phyloP scores from a whole-genome alignment of 2,888 invertebrate species.

The Leucoma salicis region DNA sequence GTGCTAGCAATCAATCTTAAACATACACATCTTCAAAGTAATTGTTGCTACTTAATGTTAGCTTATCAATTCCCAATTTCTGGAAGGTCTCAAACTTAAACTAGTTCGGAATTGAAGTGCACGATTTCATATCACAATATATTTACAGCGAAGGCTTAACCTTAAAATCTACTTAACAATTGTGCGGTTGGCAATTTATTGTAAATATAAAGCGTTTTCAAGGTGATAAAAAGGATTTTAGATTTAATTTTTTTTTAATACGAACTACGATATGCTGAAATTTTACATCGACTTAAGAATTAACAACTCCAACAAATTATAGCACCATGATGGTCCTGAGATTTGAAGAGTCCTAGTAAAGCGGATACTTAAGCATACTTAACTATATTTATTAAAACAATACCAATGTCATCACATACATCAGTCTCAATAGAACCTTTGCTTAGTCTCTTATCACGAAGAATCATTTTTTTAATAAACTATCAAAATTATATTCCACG shows the following conservation, averaged over 20 bases:
- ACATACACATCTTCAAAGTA: background rate
- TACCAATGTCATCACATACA: slow-evolving; percentile 67
- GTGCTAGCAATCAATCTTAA: no score
- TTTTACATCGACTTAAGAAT: slow-evolving; percentile 43
- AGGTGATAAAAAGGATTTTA: slow-evolving; percentile 50
- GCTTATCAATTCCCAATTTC: slow-evolving; percentile 17
- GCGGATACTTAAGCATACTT: slow-evolving; percentile 44
- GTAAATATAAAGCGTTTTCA: slow-evolving; percentile 60
- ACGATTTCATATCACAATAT: slow-evolving; percentile 28
- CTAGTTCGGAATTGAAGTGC: slow-evolving; percentile 23
- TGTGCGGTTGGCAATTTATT: slow-evolving; percentile 66
- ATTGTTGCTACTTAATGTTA: background rate
- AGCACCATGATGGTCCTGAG: slow-evolving; percentile 35
- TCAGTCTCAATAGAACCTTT: slow-evolving; percentile 73
- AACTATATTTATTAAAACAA: slow-evolving; percentile 42
- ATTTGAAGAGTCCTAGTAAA: slow-evolving; percentile 38
- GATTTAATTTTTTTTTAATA: slow-evolving; percentile 48
- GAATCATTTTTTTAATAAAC: slow-evolving; percentile 72
- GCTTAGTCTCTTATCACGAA: slow-evolving; percentile 41
- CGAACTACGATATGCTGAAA: slow-evolving; percentile 61
- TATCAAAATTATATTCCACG: slow-evolving; percentile 58
- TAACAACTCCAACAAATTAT: slow-evolving; percentile 39
- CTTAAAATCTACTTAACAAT: slow-evolving; percentile 47
- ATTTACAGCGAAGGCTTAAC: slow-evolving; percentile 40
- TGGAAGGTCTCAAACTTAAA: slow-evolving; percentile 29